A percentile compares a stretch with the other conserved stretches of the same genome.
These are phyloP conservation scores for Serrognathus titanus DNA, from an alignment of 2,888 invertebrate genomes.

Conservation along the genomic window DNA sequence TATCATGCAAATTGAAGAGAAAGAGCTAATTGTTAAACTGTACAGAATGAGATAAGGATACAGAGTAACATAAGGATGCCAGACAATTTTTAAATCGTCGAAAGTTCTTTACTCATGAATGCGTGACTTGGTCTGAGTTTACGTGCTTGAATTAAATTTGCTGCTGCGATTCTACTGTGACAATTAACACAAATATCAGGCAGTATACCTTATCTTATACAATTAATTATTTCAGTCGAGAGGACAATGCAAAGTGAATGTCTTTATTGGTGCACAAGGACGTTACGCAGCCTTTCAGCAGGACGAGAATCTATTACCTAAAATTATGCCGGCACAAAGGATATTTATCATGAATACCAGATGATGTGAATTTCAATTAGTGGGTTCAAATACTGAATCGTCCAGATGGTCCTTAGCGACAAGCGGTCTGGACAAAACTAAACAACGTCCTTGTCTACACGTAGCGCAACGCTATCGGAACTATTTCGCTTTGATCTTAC, in stretches of 20 bases:
- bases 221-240: not conserved
- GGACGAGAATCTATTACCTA: constrained; percentile 19
- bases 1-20: no score
- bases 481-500: constrained; percentile 12
- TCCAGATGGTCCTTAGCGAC: constrained; percentile 13
- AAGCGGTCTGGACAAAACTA: constrained; percentile 13
- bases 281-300: not conserved
- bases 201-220: no score
- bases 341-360: constrained; percentile 25
- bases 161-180: no score
- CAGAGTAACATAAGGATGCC: no score
- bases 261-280: not conserved
- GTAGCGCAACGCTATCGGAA: constrained; percentile 9
- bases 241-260: not conserved
- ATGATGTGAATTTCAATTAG: constrained; percentile 28
- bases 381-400: constrained; percentile 15
- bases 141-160: no score
- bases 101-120: no score
- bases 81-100: no score
- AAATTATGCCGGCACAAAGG: constrained; percentile 24
- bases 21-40: no score
- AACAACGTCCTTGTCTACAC: constrained; percentile 7
- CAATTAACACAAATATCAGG: no score
- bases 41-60: no score
- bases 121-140: no score